These are phyloP conservation scores for Hestina assimilis DNA, from an alignment of 1,140 invertebrate species.

Conservation along the genomic window DNA sequence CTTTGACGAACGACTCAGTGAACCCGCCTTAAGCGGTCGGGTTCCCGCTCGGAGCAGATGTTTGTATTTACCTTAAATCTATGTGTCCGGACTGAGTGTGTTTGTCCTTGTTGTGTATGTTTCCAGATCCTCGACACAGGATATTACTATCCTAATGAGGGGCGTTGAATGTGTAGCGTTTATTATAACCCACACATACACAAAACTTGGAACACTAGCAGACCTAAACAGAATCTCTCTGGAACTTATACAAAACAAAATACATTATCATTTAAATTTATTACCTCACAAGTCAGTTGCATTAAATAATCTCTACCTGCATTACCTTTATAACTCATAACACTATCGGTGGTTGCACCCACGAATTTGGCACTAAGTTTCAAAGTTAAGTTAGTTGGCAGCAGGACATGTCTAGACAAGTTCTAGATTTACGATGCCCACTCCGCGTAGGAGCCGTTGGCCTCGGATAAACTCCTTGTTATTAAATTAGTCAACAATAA, in stretches of 20 bases:
- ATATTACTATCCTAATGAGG: too few relatives aligned
- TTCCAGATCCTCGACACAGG: too few relatives aligned
- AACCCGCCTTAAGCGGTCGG: too few relatives aligned
- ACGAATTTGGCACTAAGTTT: slow-evolving; percentile 47
- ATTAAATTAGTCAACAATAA: slow-evolving; percentile 16
- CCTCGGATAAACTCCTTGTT: slow-evolving; percentile 45
- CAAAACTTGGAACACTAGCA: too few relatives aligned
- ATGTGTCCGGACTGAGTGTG: too few relatives aligned
- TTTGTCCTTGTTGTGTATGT: too few relatives aligned
- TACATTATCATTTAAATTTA: neutral
- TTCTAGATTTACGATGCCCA: slow-evolving; percentile 64
- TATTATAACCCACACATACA: too few relatives aligned
- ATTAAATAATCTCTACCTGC: slow-evolving; percentile 5
- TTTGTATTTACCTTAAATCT: too few relatives aligned
- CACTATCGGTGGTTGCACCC: slow-evolving; percentile 31
- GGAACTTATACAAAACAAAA: neutral
- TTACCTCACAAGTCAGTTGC: neutral
- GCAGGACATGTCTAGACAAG: slow-evolving; percentile 50
- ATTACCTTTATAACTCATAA: slow-evolving; percentile 15
- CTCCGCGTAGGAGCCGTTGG: slow-evolving; percentile 64
- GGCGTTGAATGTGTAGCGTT: too few relatives aligned
- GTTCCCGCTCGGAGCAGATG: too few relatives aligned
- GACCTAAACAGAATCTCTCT: too few relatives aligned
- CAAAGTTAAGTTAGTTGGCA: slow-evolving; percentile 36
- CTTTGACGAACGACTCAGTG: too few relatives aligned